Conservation (phyloP, 2,113 vertebrate genomes). For the Paedocypris sp. region DNA sequence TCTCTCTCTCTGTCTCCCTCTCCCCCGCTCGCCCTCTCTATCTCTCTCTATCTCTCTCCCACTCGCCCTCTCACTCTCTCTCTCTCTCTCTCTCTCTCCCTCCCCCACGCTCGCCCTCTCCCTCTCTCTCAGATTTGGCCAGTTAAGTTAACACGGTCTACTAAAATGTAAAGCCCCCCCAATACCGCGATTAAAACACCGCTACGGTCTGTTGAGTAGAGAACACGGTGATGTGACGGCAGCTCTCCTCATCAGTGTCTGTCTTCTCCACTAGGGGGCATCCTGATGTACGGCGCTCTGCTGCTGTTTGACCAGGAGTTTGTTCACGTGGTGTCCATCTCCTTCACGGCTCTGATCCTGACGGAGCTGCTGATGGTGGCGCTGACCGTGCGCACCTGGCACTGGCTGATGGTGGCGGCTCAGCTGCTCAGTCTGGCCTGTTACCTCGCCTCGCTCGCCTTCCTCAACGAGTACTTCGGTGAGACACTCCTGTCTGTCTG, state of each 20-base stretch:
- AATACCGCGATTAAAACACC: too few species aligned
- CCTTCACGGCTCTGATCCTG: conserved; percentile 89
- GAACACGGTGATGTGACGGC: too few species aligned
- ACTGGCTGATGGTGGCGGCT: conserved; percentile 93
- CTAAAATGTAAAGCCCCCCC: too few species aligned
- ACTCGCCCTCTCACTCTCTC: too few species aligned
- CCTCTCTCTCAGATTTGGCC: too few species aligned
- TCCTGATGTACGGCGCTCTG: conserved; percentile 90
- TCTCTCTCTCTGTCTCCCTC: too few species aligned
- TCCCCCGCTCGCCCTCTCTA: too few species aligned
- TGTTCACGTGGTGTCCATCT: conserved; percentile 94
- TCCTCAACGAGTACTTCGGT: conserved; percentile 97
- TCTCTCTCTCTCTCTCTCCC: too few species aligned
- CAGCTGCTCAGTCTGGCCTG: conserved; percentile 89
- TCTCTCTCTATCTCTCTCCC: too few species aligned
- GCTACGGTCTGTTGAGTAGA: too few species aligned
- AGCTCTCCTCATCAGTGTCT: background rate
- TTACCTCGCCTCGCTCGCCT: conserved; percentile 91
- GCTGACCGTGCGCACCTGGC: conserved; percentile 86
- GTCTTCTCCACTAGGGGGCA: conserved; percentile 72
- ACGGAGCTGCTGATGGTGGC: conserved; percentile 98
- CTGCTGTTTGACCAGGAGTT: conserved; percentile 94
- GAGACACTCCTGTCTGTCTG: conserved; percentile 43
- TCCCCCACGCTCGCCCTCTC: too few species aligned
- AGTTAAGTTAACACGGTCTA: too few species aligned